Evolutionary conservation across 2,888 invertebrate genomes (phyloP).

Genomic region (Nephrotoma appendiculata): DNA sequence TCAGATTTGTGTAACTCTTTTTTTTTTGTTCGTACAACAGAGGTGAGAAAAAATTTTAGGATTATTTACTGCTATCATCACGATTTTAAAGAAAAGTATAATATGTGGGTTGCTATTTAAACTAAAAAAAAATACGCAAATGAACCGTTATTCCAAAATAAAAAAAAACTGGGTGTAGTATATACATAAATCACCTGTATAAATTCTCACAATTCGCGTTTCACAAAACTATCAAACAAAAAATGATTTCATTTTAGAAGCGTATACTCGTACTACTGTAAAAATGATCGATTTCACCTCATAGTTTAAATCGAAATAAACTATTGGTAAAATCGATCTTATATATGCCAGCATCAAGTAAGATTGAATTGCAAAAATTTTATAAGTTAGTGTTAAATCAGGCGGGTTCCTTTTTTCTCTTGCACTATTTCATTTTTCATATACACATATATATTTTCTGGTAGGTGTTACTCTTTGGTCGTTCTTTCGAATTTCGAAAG

Average conservation of each 20-base stretch:
- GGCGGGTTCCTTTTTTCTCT: no score
- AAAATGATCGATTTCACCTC: background rate
- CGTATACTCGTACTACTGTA: background rate
- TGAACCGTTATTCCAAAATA: background rate
- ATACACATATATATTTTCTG: no score
- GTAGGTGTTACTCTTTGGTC: no score
- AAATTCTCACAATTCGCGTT: background rate
- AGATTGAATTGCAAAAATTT: no score
- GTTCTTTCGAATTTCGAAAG: no score
- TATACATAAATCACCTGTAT: background rate
- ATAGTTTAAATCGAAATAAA: background rate
- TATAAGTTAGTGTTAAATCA: no score
- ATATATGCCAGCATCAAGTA: no score
- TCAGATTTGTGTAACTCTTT: no score
- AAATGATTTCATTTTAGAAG: background rate
- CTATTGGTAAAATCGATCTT: no score
- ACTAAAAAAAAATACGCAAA: background rate
- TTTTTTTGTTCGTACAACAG: background rate
- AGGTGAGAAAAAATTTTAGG: background rate
- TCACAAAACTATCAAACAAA: background rate
- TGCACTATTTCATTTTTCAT: no score
- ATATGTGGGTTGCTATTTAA: background rate
- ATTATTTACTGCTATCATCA: background rate
- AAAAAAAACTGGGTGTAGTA: background rate
- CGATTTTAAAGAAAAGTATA: background rate